Evolutionary conservation across 1,140 invertebrate species (phyloP).

Genomic region (Philopotamus ludificatus): DNA sequence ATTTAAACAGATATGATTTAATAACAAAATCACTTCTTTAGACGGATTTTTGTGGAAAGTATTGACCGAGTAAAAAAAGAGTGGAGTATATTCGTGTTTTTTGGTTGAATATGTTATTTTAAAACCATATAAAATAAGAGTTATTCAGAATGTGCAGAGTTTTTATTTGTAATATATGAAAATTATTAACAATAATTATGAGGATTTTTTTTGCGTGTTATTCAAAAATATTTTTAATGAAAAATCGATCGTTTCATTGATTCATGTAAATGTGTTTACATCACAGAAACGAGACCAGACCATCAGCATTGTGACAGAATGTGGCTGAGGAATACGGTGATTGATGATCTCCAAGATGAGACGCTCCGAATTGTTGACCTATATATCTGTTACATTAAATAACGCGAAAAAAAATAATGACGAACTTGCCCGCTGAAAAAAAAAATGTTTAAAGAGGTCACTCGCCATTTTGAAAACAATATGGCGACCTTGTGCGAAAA

Average conservation of each 20-base stretch:
- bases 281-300: neutral
- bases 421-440: neutral
- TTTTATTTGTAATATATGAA: neutral
- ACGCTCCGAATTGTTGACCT: neutral
- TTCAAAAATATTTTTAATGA: no score
- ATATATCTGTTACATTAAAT: slow-evolving; percentile 5
- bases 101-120: no score
- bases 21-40: no score
- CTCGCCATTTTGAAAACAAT: slow-evolving; percentile 9
- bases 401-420: slow-evolving; percentile 1
- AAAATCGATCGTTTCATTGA: neutral
- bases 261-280: neutral
- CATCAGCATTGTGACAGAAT: neutral
- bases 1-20: no score
- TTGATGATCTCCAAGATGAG: neutral
- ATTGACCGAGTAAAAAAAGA: no score
- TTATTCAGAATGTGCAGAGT: neutral
- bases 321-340: neutral
- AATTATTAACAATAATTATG: no score
- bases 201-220: no score
- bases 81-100: no score
- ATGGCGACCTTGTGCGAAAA: slow-evolving; percentile 13
- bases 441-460: slow-evolving; percentile 19
- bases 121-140: neutral
- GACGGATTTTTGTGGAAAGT: no score